Conservation (phyloP, 2,888 invertebrate genomes). For the Anagyrus pseudococci region DNA sequence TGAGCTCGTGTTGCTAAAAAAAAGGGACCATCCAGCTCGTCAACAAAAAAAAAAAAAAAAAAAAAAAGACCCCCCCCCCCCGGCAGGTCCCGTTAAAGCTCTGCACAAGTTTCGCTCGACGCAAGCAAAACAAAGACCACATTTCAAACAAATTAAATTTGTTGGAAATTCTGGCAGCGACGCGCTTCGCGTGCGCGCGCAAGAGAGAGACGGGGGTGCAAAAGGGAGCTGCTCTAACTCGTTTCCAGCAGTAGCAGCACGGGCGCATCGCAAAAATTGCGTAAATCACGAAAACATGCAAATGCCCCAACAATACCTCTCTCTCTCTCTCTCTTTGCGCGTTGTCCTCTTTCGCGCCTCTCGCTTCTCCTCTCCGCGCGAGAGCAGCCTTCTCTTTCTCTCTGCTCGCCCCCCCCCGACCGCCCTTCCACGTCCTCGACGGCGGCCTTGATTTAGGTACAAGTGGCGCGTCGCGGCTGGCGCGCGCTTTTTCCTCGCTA, state of each 20-base stretch:
- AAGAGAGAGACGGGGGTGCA: no score
- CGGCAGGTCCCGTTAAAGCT: neutral
- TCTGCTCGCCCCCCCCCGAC: constrained; percentile 4
- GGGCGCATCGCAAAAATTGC: constrained; percentile 29
- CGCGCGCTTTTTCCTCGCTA: constrained; percentile 1
- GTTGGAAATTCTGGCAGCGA: constrained; percentile 20
- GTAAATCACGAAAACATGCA: constrained; percentile 35
- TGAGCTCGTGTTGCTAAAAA: no score
- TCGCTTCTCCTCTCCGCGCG: neutral
- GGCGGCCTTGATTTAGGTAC: constrained; percentile 31
- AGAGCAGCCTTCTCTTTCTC: constrained; percentile 28
- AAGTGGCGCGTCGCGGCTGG: constrained; percentile 13
- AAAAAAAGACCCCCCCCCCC: no score
- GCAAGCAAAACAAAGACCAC: constrained; percentile 15
- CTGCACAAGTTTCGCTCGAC: constrained; percentile 9
- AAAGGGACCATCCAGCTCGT: no score
- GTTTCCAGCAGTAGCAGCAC: no score
- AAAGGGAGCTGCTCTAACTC: no score
- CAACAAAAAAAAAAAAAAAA: no score
- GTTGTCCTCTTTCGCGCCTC: constrained; percentile 4
- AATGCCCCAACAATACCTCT: constrained; percentile 29
- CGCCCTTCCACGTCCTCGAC: constrained; percentile 5
- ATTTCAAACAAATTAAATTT: constrained; percentile 26
- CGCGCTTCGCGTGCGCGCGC: no score
- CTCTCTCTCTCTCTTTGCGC: constrained; percentile 38